These are phyloP conservation scores for Agrochola lychnidis DNA, from an alignment of 2,888 invertebrate species.

Conservation along the genomic window DNA sequence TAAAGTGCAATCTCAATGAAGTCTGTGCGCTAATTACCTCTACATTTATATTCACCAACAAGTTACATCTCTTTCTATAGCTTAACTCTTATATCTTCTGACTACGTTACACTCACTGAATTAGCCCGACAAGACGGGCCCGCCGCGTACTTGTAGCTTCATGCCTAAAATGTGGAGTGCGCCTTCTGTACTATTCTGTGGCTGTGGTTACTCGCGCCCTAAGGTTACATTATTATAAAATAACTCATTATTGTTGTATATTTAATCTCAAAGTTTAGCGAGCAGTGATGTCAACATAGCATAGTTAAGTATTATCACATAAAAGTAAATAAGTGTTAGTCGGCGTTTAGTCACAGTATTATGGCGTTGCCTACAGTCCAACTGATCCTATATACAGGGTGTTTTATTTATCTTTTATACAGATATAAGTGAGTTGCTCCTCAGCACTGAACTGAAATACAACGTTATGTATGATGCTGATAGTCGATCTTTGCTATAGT, in stretches of 20 bases:
- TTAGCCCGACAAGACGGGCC: no score
- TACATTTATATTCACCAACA: no score
- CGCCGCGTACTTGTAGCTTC: no score
- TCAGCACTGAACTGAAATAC: conserved; percentile 46
- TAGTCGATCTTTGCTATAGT: not conserved
- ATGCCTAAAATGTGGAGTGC: no score
- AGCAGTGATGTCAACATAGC: conserved; percentile 47
- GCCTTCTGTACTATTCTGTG: no score
- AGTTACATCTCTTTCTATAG: no score
- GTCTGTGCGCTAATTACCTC: no score
- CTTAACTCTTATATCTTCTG: no score
- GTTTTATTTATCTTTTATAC: conserved; percentile 39
- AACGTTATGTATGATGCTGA: not conserved
- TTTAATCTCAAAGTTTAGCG: not conserved
- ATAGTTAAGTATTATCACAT: conserved; percentile 34
- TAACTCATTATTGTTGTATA: not conserved
- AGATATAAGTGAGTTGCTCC: conserved; percentile 24
- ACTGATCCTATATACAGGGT: conserved; percentile 59
- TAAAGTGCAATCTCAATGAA: no score
- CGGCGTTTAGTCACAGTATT: conserved; percentile 58
- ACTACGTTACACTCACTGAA: no score
- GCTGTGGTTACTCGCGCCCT: not conserved
- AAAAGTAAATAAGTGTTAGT: conserved; percentile 51
- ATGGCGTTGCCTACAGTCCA: conserved; percentile 54
- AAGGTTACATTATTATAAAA: not conserved